Conservation (phyloP, 2,113 vertebrate genomes). For the Diadophis punctatus region DNA sequence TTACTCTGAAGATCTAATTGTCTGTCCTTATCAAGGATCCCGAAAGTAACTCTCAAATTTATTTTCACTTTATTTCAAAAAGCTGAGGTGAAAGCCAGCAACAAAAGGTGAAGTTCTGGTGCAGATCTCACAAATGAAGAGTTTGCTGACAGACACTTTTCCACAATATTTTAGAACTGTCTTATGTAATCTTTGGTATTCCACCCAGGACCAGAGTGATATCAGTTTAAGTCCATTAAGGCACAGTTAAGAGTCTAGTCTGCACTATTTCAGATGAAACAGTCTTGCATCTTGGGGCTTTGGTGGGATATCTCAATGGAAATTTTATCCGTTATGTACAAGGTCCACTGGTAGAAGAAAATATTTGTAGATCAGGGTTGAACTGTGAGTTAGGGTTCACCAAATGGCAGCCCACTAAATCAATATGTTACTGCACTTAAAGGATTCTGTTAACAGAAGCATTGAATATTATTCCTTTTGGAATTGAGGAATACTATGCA, state of each 20-base stretch:
- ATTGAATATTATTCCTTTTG: background rate
- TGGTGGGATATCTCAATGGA: background rate
- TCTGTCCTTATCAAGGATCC: background rate
- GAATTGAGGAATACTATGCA: background rate
- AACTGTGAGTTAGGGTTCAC: background rate
- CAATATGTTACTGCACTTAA: background rate
- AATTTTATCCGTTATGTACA: background rate
- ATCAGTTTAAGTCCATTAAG: background rate
- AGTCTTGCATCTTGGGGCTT: background rate
- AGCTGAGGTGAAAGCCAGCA: background rate
- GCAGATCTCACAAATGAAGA: background rate
- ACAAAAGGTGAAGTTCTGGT: background rate
- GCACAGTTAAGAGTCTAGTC: background rate
- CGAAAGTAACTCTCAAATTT: background rate
- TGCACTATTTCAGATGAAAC: background rate
- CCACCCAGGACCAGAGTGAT: background rate
- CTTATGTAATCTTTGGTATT: background rate
- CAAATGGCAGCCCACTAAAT: background rate
- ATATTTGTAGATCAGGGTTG: background rate
- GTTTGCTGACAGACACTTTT: background rate
- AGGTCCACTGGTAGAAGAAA: background rate
- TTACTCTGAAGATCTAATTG: background rate
- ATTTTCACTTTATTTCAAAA: background rate
- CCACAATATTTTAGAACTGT: background rate
- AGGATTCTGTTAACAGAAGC: background rate